These are phyloP conservation scores for Bombyx huttoni DNA, from an alignment of 2,888 invertebrate species.

Conservation along the genomic window DNA sequence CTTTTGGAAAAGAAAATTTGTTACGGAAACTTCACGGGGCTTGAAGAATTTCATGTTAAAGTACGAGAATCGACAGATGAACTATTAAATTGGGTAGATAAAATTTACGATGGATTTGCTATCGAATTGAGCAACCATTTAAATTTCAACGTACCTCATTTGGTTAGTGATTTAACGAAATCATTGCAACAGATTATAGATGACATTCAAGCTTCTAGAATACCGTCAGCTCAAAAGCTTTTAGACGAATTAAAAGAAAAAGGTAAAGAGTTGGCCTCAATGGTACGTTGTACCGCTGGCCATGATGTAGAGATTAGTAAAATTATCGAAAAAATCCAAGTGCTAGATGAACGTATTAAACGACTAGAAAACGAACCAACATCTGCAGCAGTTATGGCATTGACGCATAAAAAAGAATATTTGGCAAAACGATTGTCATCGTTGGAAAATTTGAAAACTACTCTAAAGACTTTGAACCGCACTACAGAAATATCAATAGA, in stretches of 20 bases:
- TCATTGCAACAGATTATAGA: constrained; percentile 48
- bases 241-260: constrained; percentile 33
- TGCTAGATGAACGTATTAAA: constrained; percentile 40
- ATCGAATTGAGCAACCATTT: constrained; percentile 35
- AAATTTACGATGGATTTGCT: constrained; percentile 43
- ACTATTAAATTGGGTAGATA: constrained; percentile 48
- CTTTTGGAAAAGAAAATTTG: constrained; percentile 40
- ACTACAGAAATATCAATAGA: constrained; percentile 20
- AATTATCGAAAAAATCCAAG: constrained; percentile 40
- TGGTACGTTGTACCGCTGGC: constrained; percentile 36
- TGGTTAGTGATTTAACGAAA: constrained; percentile 38
- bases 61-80: constrained; percentile 29
- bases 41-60: constrained; percentile 33
- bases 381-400: constrained; percentile 41
- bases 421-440: constrained; percentile 35
- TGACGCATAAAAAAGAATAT: constrained; percentile 43
- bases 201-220: constrained; percentile 26
- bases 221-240: constrained; percentile 24
- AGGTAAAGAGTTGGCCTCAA: constrained; percentile 33
- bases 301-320: constrained; percentile 49
- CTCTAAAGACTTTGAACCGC: constrained; percentile 29
- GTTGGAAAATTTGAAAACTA: constrained; percentile 43
- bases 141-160: constrained; percentile 28
- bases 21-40: constrained; percentile 26
- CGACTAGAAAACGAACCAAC: constrained; percentile 33